phyloP scores from a whole-genome alignment of 2,888 invertebrate species.

The Papilio elwesi region DNA sequence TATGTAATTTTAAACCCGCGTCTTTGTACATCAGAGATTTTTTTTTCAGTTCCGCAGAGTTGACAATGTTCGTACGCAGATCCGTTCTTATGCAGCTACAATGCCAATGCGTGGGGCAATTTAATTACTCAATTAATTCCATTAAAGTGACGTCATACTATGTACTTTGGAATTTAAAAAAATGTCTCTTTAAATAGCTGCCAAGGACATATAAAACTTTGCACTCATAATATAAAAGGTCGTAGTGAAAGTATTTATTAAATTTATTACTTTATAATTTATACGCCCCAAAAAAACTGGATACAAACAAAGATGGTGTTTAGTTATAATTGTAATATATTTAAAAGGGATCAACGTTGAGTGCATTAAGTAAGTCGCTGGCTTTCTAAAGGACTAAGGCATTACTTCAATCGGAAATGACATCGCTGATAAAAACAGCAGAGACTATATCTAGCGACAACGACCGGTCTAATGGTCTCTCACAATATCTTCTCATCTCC shows the following conservation, averaged over 20 bases:
- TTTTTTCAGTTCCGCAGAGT: constrained; percentile 50
- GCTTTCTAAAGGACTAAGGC: constrained; percentile 1
- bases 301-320: too few relatives aligned
- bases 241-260: too few relatives aligned
- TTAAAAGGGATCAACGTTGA: constrained; percentile 6
- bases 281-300: too few relatives aligned
- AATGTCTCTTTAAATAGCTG: background rate
- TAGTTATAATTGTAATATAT: too few relatives aligned
- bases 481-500: constrained; percentile 10
- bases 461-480: constrained; percentile 9
- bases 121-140: constrained; percentile 67
- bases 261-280: too few relatives aligned
- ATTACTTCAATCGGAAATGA: constrained; percentile 23
- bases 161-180: constrained; percentile 31
- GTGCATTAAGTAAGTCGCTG: background rate
- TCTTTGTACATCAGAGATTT: constrained; percentile 29
- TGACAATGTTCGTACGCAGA: constrained; percentile 70
- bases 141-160: constrained; percentile 59
- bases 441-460: constrained; percentile 2
- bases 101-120: constrained; percentile 71
- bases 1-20: constrained; percentile 43
- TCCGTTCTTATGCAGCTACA: constrained; percentile 63
- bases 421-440: constrained; percentile 27
- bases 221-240: too few relatives aligned
- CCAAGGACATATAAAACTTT: background rate